These are phyloP conservation scores for Netelia melanura DNA, from an alignment of 2,888 invertebrate genomes.

Conservation along the genomic window DNA sequence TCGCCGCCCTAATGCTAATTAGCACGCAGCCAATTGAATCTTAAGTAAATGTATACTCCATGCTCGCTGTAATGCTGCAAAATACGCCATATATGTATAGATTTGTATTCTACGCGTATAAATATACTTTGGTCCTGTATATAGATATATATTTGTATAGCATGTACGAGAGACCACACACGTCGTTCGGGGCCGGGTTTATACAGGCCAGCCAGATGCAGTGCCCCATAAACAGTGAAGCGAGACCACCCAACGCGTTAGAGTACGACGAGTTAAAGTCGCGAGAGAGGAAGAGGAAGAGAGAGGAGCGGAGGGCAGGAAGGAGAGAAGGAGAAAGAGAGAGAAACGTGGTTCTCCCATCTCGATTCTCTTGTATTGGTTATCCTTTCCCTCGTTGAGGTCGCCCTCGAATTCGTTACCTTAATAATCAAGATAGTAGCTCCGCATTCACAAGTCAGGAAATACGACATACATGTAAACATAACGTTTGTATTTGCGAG, in stretches of 20 bases:
- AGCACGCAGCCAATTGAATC: slow-evolving; percentile 83
- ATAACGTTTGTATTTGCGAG: neutral
- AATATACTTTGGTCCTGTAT: slow-evolving; percentile 15
- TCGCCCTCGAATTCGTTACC: slow-evolving; percentile 78
- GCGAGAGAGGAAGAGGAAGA: slow-evolving; percentile 1
- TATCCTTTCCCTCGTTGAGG: slow-evolving; percentile 72
- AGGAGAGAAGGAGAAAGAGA: no score
- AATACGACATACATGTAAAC: neutral
- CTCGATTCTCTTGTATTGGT: slow-evolving; percentile 31
- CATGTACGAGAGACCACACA: slow-evolving; percentile 79
- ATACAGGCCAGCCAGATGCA: slow-evolving; percentile 81
- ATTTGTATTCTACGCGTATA: slow-evolving; percentile 24
- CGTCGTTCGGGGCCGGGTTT: slow-evolving; percentile 76
- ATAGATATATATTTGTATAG: slow-evolving; percentile 26
- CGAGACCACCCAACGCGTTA: slow-evolving; percentile 83
- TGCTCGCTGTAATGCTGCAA: slow-evolving; percentile 28
- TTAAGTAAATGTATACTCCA: slow-evolving; percentile 79
- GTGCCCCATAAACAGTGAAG: slow-evolving; percentile 84
- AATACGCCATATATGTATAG: slow-evolving; percentile 24
- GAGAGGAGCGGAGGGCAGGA: neutral
- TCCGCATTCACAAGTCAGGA: neutral
- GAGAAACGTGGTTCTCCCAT: slow-evolving; percentile 7
- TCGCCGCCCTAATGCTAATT: slow-evolving; percentile 76
- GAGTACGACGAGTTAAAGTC: slow-evolving; percentile 62
- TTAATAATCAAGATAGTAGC: slow-evolving; percentile 81